phyloP scores from a whole-genome alignment of 2,113 vertebrate genomes.

The Gadus macrocephalus region DNA sequence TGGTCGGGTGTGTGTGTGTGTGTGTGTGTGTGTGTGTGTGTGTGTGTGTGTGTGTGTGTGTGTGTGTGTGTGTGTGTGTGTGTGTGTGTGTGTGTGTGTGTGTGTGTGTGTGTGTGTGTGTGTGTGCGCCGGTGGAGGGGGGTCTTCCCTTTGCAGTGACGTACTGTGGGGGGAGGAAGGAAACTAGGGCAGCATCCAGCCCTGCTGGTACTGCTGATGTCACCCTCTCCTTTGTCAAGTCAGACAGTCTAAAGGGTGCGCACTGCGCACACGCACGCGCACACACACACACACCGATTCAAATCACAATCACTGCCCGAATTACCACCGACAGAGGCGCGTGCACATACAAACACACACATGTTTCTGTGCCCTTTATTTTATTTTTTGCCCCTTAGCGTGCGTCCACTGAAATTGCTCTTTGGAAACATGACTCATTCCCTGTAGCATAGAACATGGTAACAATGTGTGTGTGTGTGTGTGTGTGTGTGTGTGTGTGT shows the following conservation, averaged over 20 bases:
- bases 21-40: neutral
- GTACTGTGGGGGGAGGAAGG: too few species aligned
- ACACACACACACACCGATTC: too few species aligned
- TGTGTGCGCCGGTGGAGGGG: neutral
- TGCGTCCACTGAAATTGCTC: slow-evolving; percentile 23
- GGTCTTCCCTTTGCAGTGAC: too few species aligned
- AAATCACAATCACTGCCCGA: too few species aligned
- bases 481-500: slow-evolving; percentile 20
- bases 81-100: neutral
- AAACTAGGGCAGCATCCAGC: too few species aligned
- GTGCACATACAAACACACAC: neutral
- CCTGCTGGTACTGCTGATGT: too few species aligned
- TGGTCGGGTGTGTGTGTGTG: neutral
- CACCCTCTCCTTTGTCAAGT: too few species aligned
- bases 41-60: too few species aligned
- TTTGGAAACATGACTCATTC: slow-evolving; percentile 34
- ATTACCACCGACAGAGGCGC: too few species aligned
- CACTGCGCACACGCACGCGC: too few species aligned
- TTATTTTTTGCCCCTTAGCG: slow-evolving; percentile 17
- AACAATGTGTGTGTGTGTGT: slow-evolving; percentile 48
- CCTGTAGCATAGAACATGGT: slow-evolving; percentile 38
- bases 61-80: neutral
- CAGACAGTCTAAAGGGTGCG: too few species aligned
- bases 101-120: neutral
- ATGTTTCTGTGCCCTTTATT: neutral